phyloP scores from a whole-genome alignment of 1,140 invertebrate genomes.

The Ceratina japonica region DNA sequence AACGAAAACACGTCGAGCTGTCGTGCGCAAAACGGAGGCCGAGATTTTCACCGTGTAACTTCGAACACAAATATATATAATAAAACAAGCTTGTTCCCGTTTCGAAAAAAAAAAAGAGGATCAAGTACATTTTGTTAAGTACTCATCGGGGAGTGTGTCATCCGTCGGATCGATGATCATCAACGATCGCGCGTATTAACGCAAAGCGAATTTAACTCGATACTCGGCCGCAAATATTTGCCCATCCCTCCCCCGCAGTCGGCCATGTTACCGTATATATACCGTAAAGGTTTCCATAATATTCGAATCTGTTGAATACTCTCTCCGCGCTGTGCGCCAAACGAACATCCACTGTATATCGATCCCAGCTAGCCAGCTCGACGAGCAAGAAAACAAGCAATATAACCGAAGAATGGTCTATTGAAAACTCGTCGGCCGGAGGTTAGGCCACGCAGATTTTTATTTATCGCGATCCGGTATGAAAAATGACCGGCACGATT shows the following conservation, averaged over 20 bases:
- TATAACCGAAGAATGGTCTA: conserved; percentile 57
- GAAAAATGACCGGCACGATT: not conserved
- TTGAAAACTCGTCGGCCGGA: conserved; percentile 54
- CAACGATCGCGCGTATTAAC: conserved; percentile 4
- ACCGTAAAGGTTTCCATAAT: conserved; percentile 55
- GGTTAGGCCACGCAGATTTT: conserved; percentile 11
- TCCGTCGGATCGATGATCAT: not conserved
- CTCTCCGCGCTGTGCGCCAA: not conserved
- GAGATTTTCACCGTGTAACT: conserved; percentile 17
- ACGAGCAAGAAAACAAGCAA: conserved; percentile 56
- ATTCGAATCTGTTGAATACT: conserved; percentile 50
- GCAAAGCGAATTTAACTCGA: conserved; percentile 27
- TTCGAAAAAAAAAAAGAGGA: not conserved
- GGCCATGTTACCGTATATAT: not conserved
- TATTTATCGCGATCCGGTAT: conserved; percentile 9
- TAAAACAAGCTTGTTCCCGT: not conserved
- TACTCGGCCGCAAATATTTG: conserved; percentile 44
- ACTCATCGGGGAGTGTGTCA: not conserved
- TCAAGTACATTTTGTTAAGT: too few species aligned
- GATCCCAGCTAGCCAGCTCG: conserved; percentile 17
- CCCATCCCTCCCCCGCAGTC: not conserved
- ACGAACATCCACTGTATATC: conserved; percentile 36
- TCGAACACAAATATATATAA: too few species aligned
- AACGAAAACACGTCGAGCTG: conserved; percentile 37
- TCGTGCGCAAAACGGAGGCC: conserved; percentile 20